A percentile compares a stretch with the other conserved stretches of the same genome.
Evolutionary conservation across 2,797 vertebrate species (phyloP).

Genomic region (Amphiprion clarkii): DNA sequence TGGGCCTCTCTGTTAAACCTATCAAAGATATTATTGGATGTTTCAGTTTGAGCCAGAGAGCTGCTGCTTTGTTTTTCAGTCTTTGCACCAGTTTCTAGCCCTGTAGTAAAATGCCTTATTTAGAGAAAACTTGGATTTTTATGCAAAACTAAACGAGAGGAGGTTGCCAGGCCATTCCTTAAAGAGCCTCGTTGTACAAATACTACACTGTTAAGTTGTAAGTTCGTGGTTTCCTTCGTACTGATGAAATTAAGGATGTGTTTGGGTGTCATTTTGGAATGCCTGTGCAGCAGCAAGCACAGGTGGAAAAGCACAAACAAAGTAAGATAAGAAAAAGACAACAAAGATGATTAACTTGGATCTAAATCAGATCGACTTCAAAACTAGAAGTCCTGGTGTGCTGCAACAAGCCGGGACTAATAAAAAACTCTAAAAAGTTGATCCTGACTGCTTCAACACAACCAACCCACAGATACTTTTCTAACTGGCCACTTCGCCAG

Average conservation of each 20-base stretch:
- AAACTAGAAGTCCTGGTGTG: slow-evolving; percentile 36
- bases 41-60: slow-evolving; percentile 1
- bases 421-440: slow-evolving; percentile 29
- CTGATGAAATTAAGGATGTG: slow-evolving; percentile 26
- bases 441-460: slow-evolving; percentile 44
- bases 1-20: slow-evolving; percentile 3
- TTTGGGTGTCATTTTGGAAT: slow-evolving; percentile 23
- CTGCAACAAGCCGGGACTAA: slow-evolving; percentile 34
- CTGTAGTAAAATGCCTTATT: not conserved
- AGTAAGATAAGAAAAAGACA: slow-evolving; percentile 5
- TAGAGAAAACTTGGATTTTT: too few species aligned
- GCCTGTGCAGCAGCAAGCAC: not conserved
- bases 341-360: slow-evolving; percentile 23
- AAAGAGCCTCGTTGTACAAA: not conserved
- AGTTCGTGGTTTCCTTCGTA: slow-evolving; percentile 1
- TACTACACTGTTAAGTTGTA: not conserved
- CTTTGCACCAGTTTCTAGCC: not conserved
- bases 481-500: slow-evolving; percentile 34
- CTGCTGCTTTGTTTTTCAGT: not conserved
- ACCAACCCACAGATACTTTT: slow-evolving; percentile 41
- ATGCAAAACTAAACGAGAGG: too few species aligned
- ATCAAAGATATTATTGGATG: not conserved
- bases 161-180: too few species aligned
- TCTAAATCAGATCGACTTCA: slow-evolving; percentile 6
- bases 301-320: not conserved